phyloP scores from a whole-genome alignment of 2,888 invertebrate species.

The Caenorhabditis angaria region DNA sequence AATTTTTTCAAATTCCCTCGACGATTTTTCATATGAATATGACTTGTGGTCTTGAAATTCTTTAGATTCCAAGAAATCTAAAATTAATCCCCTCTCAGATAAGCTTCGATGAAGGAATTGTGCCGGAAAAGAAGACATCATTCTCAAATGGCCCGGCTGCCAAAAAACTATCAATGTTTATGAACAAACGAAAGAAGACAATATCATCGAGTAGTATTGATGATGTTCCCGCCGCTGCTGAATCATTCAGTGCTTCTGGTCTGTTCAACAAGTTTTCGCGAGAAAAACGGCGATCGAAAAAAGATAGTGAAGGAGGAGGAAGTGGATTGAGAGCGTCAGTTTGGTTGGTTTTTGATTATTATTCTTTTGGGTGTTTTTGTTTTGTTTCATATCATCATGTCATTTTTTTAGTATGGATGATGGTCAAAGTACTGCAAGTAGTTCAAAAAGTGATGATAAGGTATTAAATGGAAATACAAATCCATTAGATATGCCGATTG shows the following conservation, averaged over 20 bases:
- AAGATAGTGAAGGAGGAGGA: constrained; percentile 24
- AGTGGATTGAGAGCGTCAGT: constrained; percentile 22
- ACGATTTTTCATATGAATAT: no score
- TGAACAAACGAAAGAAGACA: constrained; percentile 49
- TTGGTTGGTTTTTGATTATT: constrained; percentile 21
- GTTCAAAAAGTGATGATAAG: constrained; percentile 64
- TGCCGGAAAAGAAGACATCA: constrained; percentile 22
- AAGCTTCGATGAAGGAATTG: constrained; percentile 15
- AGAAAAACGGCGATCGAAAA: constrained; percentile 38
- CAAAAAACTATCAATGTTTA: constrained; percentile 52
- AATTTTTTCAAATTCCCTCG: no score
- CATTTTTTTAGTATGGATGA: constrained; percentile 57
- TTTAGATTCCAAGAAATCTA: no score
- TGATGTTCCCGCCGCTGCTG: constrained; percentile 13
- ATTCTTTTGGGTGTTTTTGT: background rate
- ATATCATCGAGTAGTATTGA: constrained; percentile 41
- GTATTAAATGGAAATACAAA: constrained; percentile 37
- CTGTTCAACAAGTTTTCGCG: constrained; percentile 35
- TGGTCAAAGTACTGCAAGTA: constrained; percentile 61
- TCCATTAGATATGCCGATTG: constrained; percentile 43
- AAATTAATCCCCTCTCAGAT: constrained; percentile 13
- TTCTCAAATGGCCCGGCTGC: background rate
- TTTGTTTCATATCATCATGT: no score
- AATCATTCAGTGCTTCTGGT: constrained; percentile 33
- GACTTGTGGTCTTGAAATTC: no score